phyloP scores from a whole-genome alignment of 2,797 vertebrate genomes.

The Epinephelus coioides region DNA sequence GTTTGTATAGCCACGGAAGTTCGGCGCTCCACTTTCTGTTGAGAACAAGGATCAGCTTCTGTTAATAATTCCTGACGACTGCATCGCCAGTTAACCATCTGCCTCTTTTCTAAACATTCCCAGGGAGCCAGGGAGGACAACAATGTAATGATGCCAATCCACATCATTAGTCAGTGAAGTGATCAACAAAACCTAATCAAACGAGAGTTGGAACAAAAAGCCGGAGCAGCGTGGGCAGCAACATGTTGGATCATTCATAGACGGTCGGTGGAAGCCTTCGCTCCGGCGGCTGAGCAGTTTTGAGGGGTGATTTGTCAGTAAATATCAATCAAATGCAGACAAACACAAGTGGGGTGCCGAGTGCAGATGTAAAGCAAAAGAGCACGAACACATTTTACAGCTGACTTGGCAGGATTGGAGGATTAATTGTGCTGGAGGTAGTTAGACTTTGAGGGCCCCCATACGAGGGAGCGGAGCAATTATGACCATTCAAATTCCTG shows the following conservation, averaged over 20 bases:
- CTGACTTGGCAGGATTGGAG: slow-evolving; percentile 67
- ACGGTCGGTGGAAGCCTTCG: slow-evolving; percentile 38
- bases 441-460: slow-evolving; percentile 52
- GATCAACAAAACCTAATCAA: slow-evolving; percentile 74
- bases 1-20: slow-evolving; percentile 34
- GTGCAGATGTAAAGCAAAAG: slow-evolving; percentile 65
- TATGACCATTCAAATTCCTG: slow-evolving; percentile 45
- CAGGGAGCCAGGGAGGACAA: slow-evolving; percentile 62
- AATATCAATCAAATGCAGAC: slow-evolving; percentile 73
- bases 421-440: slow-evolving; percentile 70
- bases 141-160: slow-evolving; percentile 65
- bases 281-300: slow-evolving; percentile 25
- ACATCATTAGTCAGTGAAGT: slow-evolving; percentile 70
- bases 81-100: slow-evolving; percentile 64
- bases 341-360: slow-evolving; percentile 51
- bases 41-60: slow-evolving; percentile 47
- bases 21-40: slow-evolving; percentile 46
- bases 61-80: slow-evolving; percentile 55
- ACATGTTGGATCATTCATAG: slow-evolving; percentile 27
- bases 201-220: slow-evolving; percentile 62
- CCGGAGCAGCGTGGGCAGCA: slow-evolving; percentile 52
- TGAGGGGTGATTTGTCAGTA: slow-evolving; percentile 67
- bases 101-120: slow-evolving; percentile 55
- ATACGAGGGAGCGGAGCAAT: slow-evolving; percentile 33
- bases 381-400: slow-evolving; percentile 75